Percentiles rank a stretch among this genome's conserved stretches.
These are phyloP conservation scores for Corapipo altera DNA, from an alignment of 2,113 vertebrate species.

Conservation along the genomic window DNA sequence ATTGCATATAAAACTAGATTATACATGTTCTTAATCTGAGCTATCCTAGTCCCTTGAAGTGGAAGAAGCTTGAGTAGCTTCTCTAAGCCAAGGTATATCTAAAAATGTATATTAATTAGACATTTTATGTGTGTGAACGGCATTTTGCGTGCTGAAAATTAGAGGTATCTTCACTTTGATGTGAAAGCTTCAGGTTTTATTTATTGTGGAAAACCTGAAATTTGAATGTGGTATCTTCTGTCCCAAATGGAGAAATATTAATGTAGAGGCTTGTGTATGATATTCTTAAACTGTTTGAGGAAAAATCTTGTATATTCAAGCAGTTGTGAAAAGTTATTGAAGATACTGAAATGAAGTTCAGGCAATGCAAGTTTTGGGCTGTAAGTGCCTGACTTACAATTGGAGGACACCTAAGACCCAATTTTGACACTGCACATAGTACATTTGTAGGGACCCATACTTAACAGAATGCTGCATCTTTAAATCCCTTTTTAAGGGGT, in stretches of 20 bases:
- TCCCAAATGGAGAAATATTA: not conserved
- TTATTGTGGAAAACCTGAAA: not conserved
- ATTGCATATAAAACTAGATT: not conserved
- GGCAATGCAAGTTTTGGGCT: not conserved
- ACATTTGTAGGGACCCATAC: not conserved
- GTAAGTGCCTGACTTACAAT: not conserved
- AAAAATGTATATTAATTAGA: not conserved
- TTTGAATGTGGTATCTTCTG: not conserved
- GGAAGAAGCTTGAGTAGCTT: not conserved
- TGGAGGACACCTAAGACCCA: not conserved
- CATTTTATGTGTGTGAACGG: too few relatives aligned
- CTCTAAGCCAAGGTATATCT: not conserved
- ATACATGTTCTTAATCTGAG: not conserved
- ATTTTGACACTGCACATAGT: not conserved
- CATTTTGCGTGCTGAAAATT: not conserved
- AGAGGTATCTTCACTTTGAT: not conserved
- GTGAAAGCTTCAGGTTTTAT: not conserved
- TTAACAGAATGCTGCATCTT: not conserved
- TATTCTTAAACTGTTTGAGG: not conserved
- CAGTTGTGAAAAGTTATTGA: not conserved
- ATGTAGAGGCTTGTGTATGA: not conserved
- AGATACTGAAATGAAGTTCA: not conserved
- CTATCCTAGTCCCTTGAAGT: not conserved
- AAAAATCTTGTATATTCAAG: not conserved
- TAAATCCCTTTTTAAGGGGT: not conserved